phyloP scores from a whole-genome alignment of 2,797 vertebrate genomes.

The Craterocephalus amniculus region DNA sequence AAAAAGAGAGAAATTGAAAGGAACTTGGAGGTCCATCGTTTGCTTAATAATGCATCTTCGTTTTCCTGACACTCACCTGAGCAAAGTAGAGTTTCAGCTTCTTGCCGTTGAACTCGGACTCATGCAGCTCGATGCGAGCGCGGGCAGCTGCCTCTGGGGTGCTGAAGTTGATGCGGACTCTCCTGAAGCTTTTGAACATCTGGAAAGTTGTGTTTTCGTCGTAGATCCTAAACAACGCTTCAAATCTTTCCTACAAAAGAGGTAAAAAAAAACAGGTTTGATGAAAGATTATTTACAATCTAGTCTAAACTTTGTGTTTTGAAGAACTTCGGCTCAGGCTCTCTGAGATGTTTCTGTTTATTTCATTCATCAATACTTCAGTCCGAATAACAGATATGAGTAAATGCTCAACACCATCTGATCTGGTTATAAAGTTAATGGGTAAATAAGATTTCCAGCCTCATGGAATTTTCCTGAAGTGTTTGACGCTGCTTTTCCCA shows the following conservation, averaged over 20 bases:
- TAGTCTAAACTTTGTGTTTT: not conserved
- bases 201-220: slow-evolving; percentile 94
- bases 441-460: slow-evolving; percentile 46
- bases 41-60: not conserved
- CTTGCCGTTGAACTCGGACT: slow-evolving; percentile 91
- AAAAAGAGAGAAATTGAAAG: not conserved
- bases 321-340: not conserved
- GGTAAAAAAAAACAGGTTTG: not conserved
- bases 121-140: slow-evolving; percentile 94
- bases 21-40: not conserved
- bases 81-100: slow-evolving; percentile 97
- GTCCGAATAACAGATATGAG: slow-evolving; percentile 25
- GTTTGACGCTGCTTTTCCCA: slow-evolving; percentile 5
- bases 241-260: slow-evolving; percentile 89
- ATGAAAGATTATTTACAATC: not conserved
- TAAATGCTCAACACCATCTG: slow-evolving; percentile 30
- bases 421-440: slow-evolving; percentile 31
- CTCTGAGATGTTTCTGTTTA: not conserved
- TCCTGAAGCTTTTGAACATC: slow-evolving; percentile 96
- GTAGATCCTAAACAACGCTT: slow-evolving; percentile 92
- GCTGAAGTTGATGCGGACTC: slow-evolving; percentile 97
- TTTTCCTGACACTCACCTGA: slow-evolving; percentile 83
- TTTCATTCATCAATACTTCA: slow-evolving; percentile 5
- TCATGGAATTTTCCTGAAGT: slow-evolving; percentile 27
- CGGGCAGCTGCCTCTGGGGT: slow-evolving; percentile 93